Base-by-base conservation (phyloP, 2,113 vertebrate species). In the Barbus barbus region DNA sequence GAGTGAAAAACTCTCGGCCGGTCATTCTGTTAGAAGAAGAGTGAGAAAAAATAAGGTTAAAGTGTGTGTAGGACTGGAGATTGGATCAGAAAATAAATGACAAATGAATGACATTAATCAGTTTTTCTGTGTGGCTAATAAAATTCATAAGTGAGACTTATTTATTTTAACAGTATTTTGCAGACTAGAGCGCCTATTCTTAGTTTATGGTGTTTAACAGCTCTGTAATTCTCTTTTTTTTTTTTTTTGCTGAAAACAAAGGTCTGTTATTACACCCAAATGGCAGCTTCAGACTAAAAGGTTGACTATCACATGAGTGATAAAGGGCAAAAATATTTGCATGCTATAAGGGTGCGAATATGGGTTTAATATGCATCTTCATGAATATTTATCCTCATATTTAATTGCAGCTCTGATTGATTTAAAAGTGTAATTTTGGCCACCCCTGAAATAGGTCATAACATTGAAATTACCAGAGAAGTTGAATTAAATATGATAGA, bases 1-100 rank as follows among this genome's bases (percentile, higher is more conserved):
- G 95, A 76, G 96, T 97, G 92, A 99, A 99, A 84, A 99, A 98
- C 89, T 99, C 97, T 3, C 96, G 94, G 67, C 97, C 97, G 0
- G 97, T 98, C 97, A 99, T 99, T 92, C 97, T 99, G 88, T 60
- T 46, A 84, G 82, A 86, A 91, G 83, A 65, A 6, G n/a, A 53
- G n/a, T n/a, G 11, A 44, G 41, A 44, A 11, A 12, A 12, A 44
- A 60, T 12, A 41, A 3, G 13, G 18, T 12, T 78, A 3, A 3
- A 22, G 38, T 46, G 63, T 74, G 61, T 18, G 20, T 24, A 9
- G 41, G 28, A 44, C 3, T 44, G 41, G 9, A 44, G 41, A 44
- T 11, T 9, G 11, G 41, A 41, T 41, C 41, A 41, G 41, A 41
- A 12, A 11, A 44, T 2, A 12, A 44, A 12, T 44, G 41, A 44